These are phyloP conservation scores for Peromyscus californicus DNA, from an alignment of 2,113 vertebrate species.

Conservation along the genomic window DNA sequence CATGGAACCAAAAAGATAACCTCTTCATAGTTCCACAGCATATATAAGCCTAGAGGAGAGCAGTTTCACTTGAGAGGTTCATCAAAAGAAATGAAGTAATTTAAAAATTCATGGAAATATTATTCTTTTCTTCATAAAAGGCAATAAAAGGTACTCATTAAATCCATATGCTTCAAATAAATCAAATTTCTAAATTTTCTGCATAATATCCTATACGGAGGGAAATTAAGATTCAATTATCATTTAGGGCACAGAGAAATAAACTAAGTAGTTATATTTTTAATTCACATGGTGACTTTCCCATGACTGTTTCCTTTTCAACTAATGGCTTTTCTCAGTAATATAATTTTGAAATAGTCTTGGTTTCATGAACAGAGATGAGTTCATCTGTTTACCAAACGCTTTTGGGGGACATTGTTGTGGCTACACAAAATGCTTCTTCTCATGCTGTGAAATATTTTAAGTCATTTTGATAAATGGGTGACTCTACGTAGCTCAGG, in stretches of 20 bases:
- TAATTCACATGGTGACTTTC: constrained; percentile 67
- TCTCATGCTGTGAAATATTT: constrained; percentile 58
- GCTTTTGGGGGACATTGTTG: constrained; percentile 43
- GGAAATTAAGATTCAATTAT: constrained; percentile 73
- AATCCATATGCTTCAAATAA: constrained; percentile 76
- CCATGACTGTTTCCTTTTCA: constrained; percentile 73
- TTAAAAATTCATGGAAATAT: constrained; percentile 61
- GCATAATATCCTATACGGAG: constrained; percentile 54
- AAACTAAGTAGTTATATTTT: constrained; percentile 75
- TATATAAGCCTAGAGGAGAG: background rate
- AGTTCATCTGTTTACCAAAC: constrained; percentile 74
- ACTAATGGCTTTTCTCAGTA: constrained; percentile 70
- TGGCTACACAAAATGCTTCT: constrained; percentile 57
- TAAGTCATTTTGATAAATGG: constrained; percentile 74
- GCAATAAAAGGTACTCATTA: constrained; percentile 70
- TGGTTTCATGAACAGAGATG: constrained; percentile 69
- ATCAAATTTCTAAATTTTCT: constrained; percentile 69
- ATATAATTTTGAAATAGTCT: constrained; percentile 69
- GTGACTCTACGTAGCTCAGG: constrained; percentile 57
- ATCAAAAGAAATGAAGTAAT: constrained; percentile 41
- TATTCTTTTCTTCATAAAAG: constrained; percentile 63
- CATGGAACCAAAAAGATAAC: background rate
- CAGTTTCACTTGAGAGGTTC: constrained; percentile 22
- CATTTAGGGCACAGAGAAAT: constrained; percentile 67
- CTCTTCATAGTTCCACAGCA: background rate